Evolutionary conservation across 2,888 invertebrate genomes (phyloP).

Genomic region (Orthosia cruda): DNA sequence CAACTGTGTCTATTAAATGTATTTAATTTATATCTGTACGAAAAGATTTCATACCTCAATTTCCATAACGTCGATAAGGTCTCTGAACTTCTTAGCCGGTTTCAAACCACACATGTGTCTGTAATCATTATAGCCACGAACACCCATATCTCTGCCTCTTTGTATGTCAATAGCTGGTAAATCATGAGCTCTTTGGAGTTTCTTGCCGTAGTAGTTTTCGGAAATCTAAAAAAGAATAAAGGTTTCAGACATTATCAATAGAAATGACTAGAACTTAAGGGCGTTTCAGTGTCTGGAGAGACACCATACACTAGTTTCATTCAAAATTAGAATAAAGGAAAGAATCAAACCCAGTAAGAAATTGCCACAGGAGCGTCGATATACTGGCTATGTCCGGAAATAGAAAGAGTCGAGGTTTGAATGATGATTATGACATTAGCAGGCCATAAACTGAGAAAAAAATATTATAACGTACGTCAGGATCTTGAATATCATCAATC

Average conservation of each 20-base stretch:
- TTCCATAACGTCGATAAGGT: conserved; percentile 82
- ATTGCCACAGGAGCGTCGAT: neutral
- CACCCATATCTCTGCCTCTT: conserved; percentile 82
- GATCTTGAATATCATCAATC: conserved; percentile 82
- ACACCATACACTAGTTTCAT: too few relatives aligned
- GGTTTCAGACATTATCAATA: too few relatives aligned
- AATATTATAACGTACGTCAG: conserved; percentile 74
- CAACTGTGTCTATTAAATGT: too few relatives aligned
- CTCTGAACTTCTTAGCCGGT: conserved; percentile 79
- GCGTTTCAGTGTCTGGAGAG: too few relatives aligned
- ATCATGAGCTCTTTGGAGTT: conserved; percentile 80
- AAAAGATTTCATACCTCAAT: conserved; percentile 68
- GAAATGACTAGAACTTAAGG: too few relatives aligned
- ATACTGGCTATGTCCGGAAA: neutral
- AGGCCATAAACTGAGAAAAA: neutral
- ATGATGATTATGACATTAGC: neutral
- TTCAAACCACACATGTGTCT: conserved; percentile 80
- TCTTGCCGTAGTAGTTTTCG: conserved; percentile 78
- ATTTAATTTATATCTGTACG: too few relatives aligned
- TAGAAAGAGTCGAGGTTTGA: neutral
- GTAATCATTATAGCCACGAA: conserved; percentile 84
- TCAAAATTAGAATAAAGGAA: too few relatives aligned
- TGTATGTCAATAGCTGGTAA: conserved; percentile 81
- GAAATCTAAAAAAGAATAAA: conserved; percentile 73
- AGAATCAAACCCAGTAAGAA: too few relatives aligned